A percentile compares a stretch with the other conserved stretches of the same genome.
Conservation (phyloP, 2,888 invertebrate genomes). For the Microctonus hyperodae region DNA sequence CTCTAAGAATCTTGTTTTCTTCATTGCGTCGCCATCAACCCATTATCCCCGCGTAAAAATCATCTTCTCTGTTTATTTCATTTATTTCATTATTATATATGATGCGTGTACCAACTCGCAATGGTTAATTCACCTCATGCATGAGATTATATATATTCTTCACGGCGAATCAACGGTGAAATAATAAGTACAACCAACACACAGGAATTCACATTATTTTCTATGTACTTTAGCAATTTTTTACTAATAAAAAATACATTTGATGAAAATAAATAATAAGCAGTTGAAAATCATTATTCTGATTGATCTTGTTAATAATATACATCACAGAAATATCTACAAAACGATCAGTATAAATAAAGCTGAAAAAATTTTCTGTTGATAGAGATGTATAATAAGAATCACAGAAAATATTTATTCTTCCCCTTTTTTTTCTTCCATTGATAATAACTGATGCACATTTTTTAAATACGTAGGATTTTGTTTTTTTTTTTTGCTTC, state of each 20-base stretch:
- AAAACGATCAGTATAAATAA: too few species aligned
- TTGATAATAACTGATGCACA: too few species aligned
- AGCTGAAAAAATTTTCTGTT: too few species aligned
- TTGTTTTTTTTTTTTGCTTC: neutral
- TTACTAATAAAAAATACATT: too few species aligned
- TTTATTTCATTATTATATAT: neutral
- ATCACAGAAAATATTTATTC: too few species aligned
- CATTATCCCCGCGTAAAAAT: slow-evolving; percentile 23
- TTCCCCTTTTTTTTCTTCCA: too few species aligned
- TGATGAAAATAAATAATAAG: neutral
- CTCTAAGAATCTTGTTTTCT: slow-evolving; percentile 12
- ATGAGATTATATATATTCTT: neutral
- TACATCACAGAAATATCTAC: too few species aligned
- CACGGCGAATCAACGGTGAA: neutral
- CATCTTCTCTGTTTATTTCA: neutral
- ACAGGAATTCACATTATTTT: slow-evolving; percentile 16
- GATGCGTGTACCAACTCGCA: neutral
- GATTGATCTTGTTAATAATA: too few species aligned
- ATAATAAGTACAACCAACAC: neutral
- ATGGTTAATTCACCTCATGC: neutral
- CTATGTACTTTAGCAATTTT: neutral
- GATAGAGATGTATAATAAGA: too few species aligned
- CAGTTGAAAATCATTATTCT: neutral
- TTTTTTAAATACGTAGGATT: too few species aligned
- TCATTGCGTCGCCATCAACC: slow-evolving; percentile 15